Conservation (phyloP, 2,797 vertebrate genomes). For the Artibeus jamaicensis region DNA sequence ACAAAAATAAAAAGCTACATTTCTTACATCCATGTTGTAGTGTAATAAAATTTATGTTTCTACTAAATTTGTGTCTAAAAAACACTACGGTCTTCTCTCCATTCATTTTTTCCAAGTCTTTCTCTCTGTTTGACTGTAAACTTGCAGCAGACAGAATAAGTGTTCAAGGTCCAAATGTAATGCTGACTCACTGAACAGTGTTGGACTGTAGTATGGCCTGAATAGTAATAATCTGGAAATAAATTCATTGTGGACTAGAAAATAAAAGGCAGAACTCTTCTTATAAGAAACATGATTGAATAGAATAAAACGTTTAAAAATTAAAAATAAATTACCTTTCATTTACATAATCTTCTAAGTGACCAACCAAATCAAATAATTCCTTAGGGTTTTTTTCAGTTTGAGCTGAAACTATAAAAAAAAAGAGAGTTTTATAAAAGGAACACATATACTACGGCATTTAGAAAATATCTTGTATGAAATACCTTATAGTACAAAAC, state of each 20-base stretch:
- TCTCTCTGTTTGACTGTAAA: background rate
- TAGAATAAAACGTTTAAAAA: background rate
- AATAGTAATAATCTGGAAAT: background rate
- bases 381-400: background rate
- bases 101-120: background rate
- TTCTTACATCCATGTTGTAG: background rate
- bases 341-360: constrained; percentile 11
- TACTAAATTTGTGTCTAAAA: background rate
- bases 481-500: constrained; percentile 33
- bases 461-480: background rate
- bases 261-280: background rate
- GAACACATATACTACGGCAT: background rate
- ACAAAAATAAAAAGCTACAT: background rate
- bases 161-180: background rate
- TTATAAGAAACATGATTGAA: background rate
- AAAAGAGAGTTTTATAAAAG: constrained; percentile 56
- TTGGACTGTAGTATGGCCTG: background rate
- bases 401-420: constrained; percentile 61
- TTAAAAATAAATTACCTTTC: constrained; percentile 45
- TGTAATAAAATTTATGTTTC: background rate
- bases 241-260: background rate
- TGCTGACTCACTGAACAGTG: background rate
- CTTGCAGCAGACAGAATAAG: background rate
- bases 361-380: background rate
- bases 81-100: background rate